Conservation (phyloP, 2,888 invertebrate genomes). For the Callimorpha dominula region DNA sequence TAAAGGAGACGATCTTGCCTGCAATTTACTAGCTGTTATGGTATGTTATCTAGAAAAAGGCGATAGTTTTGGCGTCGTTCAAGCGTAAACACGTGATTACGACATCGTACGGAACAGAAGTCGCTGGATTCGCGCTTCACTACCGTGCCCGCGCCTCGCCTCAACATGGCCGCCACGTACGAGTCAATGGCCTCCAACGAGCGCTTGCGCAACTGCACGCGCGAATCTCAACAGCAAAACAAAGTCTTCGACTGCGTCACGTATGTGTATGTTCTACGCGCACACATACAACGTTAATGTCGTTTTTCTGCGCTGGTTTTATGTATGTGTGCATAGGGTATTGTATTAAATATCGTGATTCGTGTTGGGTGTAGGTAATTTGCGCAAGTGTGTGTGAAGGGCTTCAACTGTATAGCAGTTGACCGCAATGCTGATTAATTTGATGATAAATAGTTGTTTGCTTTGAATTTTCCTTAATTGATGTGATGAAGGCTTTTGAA, state of each 20-base stretch:
- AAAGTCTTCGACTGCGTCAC: constrained; percentile 66
- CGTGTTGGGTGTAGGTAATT: constrained; percentile 15
- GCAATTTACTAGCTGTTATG: constrained; percentile 2
- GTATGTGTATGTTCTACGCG: constrained; percentile 59
- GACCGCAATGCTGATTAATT: constrained; percentile 79
- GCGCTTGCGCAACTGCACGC: constrained; percentile 85
- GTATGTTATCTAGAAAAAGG: constrained; percentile 37
- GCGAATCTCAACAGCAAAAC: constrained; percentile 86
- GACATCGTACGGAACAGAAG: constrained; percentile 77
- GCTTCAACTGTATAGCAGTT: constrained; percentile 72
- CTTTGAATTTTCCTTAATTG: constrained; percentile 75
- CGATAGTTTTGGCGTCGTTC: constrained; percentile 47
- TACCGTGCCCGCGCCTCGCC: constrained; percentile 65
- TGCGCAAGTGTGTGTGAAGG: constrained; percentile 72
- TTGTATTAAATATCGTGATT: constrained; percentile 16
- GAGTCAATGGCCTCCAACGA: constrained; percentile 85
- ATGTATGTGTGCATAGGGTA: constrained; percentile 30
- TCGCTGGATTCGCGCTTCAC: constrained; percentile 80
- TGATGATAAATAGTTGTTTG: constrained; percentile 74
- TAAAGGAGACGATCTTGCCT: not conserved
- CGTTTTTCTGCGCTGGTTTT: constrained; percentile 63
- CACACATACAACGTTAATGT: constrained; percentile 57
- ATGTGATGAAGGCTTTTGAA: constrained; percentile 65
- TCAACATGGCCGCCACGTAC: constrained; percentile 74
- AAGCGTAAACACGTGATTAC: constrained; percentile 67